Evolutionary conservation across 2,888 invertebrate species (phyloP).

Genomic region (Euphydryas editha): DNA sequence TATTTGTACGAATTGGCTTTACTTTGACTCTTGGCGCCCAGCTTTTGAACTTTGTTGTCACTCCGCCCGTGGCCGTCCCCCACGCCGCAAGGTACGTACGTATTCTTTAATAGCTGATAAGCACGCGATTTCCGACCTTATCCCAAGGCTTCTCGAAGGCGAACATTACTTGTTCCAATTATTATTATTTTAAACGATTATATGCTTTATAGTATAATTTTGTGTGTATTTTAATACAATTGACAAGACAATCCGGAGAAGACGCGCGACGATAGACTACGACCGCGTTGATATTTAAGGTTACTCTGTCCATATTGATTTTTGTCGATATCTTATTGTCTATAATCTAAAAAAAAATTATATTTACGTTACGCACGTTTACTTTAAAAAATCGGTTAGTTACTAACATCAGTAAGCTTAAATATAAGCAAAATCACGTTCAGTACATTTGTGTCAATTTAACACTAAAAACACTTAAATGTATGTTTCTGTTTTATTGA

Average conservation of each 20-base stretch:
- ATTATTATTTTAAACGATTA: slow-evolving; percentile 44
- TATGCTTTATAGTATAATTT: slow-evolving; percentile 46
- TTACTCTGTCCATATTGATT: no score
- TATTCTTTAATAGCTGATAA: slow-evolving; percentile 36
- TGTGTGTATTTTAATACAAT: slow-evolving; percentile 18
- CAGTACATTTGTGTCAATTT: no score
- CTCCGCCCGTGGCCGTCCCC: slow-evolving; percentile 65
- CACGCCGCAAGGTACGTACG: slow-evolving; percentile 64
- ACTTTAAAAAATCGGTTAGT: no score
- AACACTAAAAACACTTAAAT: background rate
- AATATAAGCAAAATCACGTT: no score
- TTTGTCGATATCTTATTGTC: no score
- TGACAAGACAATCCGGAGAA: no score
- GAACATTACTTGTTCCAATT: slow-evolving; percentile 18
- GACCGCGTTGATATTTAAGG: no score
- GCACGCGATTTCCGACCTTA: slow-evolving; percentile 39
- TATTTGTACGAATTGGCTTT: slow-evolving; percentile 38
- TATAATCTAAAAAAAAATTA: no score
- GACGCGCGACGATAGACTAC: no score
- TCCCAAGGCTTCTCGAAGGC: slow-evolving; percentile 23
- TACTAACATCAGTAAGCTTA: background rate
- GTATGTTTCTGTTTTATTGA: background rate
- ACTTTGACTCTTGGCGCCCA: slow-evolving; percentile 50
- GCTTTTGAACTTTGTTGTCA: slow-evolving; percentile 56
- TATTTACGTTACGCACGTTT: no score